Percentiles rank a stretch among this genome's conserved stretches.
Evolutionary conservation across 1,140 invertebrate genomes (phyloP).

Genomic region (Trichonephila clavata): DNA sequence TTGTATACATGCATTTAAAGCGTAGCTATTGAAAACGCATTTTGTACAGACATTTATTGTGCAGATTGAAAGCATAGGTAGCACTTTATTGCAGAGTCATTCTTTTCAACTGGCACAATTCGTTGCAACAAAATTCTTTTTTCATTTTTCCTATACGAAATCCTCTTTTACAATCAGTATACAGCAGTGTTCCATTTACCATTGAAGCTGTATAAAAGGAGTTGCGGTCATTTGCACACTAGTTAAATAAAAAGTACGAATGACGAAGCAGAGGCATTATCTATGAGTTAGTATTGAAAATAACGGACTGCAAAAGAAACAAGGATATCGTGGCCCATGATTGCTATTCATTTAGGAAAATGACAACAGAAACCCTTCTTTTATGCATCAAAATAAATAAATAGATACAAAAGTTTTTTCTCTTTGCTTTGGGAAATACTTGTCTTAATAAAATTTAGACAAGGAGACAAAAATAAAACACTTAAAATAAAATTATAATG

Average conservation of each 20-base stretch:
- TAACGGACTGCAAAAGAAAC: not conserved
- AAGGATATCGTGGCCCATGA: too few relatives aligned
- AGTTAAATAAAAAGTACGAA: slow-evolving; percentile 50
- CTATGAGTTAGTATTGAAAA: not conserved
- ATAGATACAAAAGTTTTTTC: not conserved
- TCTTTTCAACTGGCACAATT: slow-evolving; percentile 39
- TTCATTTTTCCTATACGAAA: slow-evolving; percentile 28
- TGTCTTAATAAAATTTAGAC: not conserved
- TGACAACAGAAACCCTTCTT: not conserved
- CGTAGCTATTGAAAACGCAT: not conserved
- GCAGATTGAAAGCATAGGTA: not conserved
- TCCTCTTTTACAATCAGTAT: not conserved
- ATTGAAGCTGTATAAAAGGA: slow-evolving; percentile 34
- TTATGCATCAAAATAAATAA: not conserved
- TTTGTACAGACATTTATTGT: not conserved
- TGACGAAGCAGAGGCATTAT: slow-evolving; percentile 40
- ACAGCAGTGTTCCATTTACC: slow-evolving; percentile 34
- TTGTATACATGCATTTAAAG: not conserved
- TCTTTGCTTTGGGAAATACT: not conserved
- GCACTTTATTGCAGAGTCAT: not conserved
- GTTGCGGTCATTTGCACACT: slow-evolving; percentile 45
- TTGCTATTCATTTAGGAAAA: not conserved
- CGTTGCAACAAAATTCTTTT: not conserved
- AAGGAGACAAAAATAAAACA: not conserved
- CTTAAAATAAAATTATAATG: too few relatives aligned